Evolutionary conservation across 1,140 invertebrate genomes (phyloP).

Genomic region (Micrasema longulum): DNA sequence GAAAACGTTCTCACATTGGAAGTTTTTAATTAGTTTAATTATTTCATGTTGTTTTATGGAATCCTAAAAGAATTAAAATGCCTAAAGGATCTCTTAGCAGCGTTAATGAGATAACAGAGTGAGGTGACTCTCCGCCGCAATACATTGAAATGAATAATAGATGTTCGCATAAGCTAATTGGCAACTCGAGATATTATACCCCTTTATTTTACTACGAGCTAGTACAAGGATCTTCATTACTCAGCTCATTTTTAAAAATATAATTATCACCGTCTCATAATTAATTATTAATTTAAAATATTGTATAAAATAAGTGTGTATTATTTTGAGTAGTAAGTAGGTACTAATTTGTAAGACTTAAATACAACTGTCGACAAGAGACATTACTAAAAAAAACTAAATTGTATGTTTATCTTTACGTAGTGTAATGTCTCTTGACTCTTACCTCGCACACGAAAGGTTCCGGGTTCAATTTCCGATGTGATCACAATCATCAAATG

Average conservation of each 20-base stretch:
- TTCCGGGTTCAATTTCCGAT: too few relatives aligned
- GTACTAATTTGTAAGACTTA: too few relatives aligned
- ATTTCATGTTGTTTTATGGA: conserved; percentile 55
- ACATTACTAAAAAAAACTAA: too few relatives aligned
- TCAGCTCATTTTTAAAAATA: not conserved
- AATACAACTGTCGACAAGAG: too few relatives aligned
- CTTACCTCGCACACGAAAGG: too few relatives aligned
- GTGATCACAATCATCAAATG: too few relatives aligned
- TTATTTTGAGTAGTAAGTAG: too few relatives aligned
- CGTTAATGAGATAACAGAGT: conserved; percentile 53
- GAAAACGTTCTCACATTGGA: conserved; percentile 51
- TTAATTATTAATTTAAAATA: too few relatives aligned
- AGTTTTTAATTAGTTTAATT: conserved; percentile 55
- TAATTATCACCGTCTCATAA: too few relatives aligned
- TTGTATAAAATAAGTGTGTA: too few relatives aligned
- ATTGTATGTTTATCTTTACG: too few relatives aligned
- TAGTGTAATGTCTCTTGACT: too few relatives aligned
- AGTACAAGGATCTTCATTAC: conserved; percentile 24
- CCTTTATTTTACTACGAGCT: conserved; percentile 4
- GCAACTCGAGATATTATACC: conserved; percentile 36
- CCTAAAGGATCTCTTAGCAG: conserved; percentile 47
- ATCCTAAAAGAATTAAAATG: conserved; percentile 54
- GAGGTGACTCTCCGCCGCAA: conserved; percentile 26
- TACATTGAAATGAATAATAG: conserved; percentile 53
- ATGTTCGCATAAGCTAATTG: conserved; percentile 52